Conservation (phyloP, 2,797 vertebrate genomes). For the Periparus ater region DNA sequence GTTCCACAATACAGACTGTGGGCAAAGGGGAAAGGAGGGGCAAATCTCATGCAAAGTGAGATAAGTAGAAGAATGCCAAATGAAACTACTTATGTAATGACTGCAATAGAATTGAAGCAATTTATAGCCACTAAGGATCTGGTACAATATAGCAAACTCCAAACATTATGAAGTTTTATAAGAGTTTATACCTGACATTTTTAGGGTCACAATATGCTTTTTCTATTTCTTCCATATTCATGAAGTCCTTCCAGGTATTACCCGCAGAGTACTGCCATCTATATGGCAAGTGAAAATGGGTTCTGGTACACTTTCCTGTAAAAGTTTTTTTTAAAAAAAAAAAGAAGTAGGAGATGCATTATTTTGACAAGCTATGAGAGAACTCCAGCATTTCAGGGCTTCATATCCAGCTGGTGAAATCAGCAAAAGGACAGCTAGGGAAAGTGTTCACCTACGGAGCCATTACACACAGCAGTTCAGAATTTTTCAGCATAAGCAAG, state of each 20-base stretch:
- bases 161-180: background rate
- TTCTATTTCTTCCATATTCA: conserved; percentile 86
- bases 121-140: background rate
- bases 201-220: conserved; percentile 81
- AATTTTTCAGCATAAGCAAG: background rate
- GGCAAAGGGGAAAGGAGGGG: background rate
- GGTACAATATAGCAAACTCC: background rate
- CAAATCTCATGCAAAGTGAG: background rate
- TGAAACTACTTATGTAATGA: background rate
- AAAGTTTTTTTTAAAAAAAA: background rate
- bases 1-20: background rate
- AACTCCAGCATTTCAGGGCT: background rate
- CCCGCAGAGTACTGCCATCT: conserved; percentile 84
- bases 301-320: conserved; percentile 82
- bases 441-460: background rate
- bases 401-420: background rate
- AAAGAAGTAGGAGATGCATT: background rate
- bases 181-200: conserved; percentile 69
- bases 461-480: background rate
- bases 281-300: conserved; percentile 89
- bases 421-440: background rate
- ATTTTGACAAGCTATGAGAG: background rate
- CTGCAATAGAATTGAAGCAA: background rate
- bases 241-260: conserved; percentile 80
- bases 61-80: background rate